Percentiles rank a stretch among this genome's conserved stretches.
phyloP scores from a whole-genome alignment of 2,888 invertebrate species.

The Hydropsyche betteni region DNA sequence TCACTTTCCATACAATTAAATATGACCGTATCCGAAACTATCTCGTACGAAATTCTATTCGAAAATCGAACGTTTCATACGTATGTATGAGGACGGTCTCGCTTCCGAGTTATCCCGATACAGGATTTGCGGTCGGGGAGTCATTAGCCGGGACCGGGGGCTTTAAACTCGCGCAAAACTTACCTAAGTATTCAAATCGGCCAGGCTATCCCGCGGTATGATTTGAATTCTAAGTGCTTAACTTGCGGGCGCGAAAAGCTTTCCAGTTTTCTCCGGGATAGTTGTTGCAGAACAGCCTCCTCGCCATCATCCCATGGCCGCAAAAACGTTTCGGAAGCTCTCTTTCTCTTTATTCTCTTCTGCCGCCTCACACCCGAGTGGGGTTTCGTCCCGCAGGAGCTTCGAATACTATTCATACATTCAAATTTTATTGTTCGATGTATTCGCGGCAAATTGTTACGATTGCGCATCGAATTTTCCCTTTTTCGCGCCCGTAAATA shows the following conservation, averaged over 20 bases:
- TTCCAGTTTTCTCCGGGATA: constrained; percentile 26
- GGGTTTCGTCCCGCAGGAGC: constrained; percentile 15
- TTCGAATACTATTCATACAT: constrained; percentile 50
- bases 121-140: constrained; percentile 40
- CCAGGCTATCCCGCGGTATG: constrained; percentile 43
- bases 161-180: constrained; percentile 43
- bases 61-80: background rate
- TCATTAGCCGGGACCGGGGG: constrained; percentile 43
- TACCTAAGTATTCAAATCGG: constrained; percentile 50
- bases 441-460: constrained; percentile 35
- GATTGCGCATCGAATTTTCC: constrained; percentile 23
- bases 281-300: constrained; percentile 6
- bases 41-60: constrained; percentile 26
- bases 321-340: background rate
- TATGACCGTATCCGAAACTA: background rate
- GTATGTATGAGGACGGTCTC: constrained; percentile 4
- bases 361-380: background rate
- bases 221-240: constrained; percentile 50
- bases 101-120: constrained; percentile 40
- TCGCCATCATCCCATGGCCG: background rate
- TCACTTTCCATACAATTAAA: constrained; percentile 1
- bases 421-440: constrained; percentile 47
- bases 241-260: constrained; percentile 39
- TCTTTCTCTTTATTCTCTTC: background rate
- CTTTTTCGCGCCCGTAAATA: constrained; percentile 21